These are phyloP conservation scores for Tinamus guttatus DNA, from an alignment of 2,113 vertebrate species.

Conservation along the genomic window DNA sequence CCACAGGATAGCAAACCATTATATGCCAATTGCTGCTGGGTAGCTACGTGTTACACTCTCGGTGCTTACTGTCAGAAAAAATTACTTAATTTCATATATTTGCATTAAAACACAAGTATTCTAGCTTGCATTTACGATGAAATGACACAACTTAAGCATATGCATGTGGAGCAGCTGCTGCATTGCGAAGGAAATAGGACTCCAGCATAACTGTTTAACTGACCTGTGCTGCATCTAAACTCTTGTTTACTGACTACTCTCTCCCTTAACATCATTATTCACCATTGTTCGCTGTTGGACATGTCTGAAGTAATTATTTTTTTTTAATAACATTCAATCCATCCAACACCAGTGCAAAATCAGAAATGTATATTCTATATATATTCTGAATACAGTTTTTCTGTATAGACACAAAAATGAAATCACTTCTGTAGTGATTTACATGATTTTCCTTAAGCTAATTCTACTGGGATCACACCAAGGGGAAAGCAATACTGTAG, in stretches of 20 bases:
- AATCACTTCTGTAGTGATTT: not conserved
- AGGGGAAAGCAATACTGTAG: not conserved
- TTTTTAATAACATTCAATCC: not conserved
- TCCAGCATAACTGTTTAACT: not conserved
- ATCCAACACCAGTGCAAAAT: not conserved
- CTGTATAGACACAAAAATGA: not conserved
- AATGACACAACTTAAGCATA: not conserved
- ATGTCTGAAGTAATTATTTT: not conserved
- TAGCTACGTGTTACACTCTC: fast-evolving
- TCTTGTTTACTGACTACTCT: not conserved
- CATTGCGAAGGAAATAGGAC: not conserved
- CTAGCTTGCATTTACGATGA: not conserved
- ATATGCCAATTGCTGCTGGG: not conserved
- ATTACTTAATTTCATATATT: not conserved
- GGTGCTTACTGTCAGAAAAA: not conserved
- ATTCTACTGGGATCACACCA: not conserved
- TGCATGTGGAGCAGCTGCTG: not conserved
- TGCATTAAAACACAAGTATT: not conserved
- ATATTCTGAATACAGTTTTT: not conserved
- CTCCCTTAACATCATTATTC: not conserved
- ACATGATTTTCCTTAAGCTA: not conserved
- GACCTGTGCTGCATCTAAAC: not conserved
- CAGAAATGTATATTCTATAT: not conserved
- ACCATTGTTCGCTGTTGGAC: not conserved
- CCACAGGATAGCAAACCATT: not conserved